Evolutionary conservation across 53 echinoderm and acorn worm species (phyloP).

Genomic region (Arbacia lixula): DNA sequence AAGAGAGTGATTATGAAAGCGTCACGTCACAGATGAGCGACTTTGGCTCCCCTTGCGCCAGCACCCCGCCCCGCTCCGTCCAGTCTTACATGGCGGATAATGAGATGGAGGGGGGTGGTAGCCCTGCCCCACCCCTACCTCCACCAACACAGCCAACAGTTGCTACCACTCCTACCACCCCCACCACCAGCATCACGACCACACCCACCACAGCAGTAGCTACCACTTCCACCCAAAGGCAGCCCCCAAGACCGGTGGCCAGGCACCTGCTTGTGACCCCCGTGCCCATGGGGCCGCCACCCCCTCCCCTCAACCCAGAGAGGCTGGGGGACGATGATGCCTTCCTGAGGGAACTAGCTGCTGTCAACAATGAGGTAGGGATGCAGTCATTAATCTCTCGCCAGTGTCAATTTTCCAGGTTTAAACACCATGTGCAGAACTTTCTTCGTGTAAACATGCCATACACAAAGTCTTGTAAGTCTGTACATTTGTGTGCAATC

Average conservation of each 20-base stretch:
- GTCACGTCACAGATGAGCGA: slow-evolving; percentile 78
- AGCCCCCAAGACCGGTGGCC: slow-evolving; percentile 5
- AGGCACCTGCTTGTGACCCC: slow-evolving; percentile 44
- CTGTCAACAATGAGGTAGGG: slow-evolving; percentile 56
- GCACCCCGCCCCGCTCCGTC: slow-evolving; percentile 62
- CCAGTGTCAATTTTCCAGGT: too few relatives aligned
- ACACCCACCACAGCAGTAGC: slow-evolving; percentile 4
- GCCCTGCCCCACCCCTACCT: neutral
- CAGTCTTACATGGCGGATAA: slow-evolving; percentile 43
- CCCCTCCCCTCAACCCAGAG: slow-evolving; percentile 42
- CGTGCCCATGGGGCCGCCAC: slow-evolving; percentile 77
- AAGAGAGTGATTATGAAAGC: slow-evolving; percentile 97
- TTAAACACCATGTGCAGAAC: too few relatives aligned
- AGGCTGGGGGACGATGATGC: slow-evolving; percentile 62
- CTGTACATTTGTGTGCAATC: too few relatives aligned
- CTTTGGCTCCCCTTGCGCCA: slow-evolving; percentile 86
- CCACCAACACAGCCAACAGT: too few relatives aligned
- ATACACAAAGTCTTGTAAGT: too few relatives aligned
- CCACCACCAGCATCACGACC: neutral
- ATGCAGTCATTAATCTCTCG: too few relatives aligned
- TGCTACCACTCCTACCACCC: neutral
- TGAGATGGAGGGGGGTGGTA: slow-evolving; percentile 17
- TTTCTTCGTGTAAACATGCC: too few relatives aligned
- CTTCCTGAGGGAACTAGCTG: slow-evolving; percentile 67
- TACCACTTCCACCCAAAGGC: slow-evolving; percentile 52